phyloP scores from a whole-genome alignment of 2,797 vertebrate species.

The Chromobotia macracanthus region DNA sequence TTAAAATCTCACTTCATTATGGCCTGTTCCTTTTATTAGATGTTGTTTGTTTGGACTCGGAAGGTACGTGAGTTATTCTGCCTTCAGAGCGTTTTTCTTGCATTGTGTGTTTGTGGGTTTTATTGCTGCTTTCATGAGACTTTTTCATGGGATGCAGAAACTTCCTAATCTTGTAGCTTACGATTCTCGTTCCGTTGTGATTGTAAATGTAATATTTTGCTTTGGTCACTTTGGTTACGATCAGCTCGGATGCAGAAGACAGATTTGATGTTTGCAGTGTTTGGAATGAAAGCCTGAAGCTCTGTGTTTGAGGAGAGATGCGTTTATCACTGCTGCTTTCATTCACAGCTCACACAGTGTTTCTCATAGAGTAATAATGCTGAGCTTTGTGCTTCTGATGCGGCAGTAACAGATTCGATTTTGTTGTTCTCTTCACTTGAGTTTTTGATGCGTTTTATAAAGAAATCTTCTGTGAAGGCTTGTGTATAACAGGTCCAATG shows the following conservation, averaged over 20 bases:
- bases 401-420: too few species aligned
- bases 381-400: too few species aligned
- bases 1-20: slow-evolving; percentile 4
- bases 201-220: slow-evolving; percentile 7
- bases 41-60: slow-evolving; percentile 19
- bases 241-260: neutral
- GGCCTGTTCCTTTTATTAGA: neutral
- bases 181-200: slow-evolving; percentile 3
- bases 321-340: too few species aligned
- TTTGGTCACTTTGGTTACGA: neutral
- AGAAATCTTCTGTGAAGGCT: too few species aligned
- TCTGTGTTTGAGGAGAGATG: too few species aligned
- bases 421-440: too few species aligned
- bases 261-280: neutral
- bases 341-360: neutral
- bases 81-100: neutral
- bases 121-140: neutral
- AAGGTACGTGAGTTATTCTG: neutral
- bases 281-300: neutral
- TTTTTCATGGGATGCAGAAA: neutral
- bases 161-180: neutral
- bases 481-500: too few species aligned
- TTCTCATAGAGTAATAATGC: neutral
- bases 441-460: too few species aligned
- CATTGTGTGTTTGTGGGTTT: neutral